Percentiles rank a stretch among this genome's conserved stretches.
phyloP scores from a whole-genome alignment of 2,113 vertebrate species.

The Eonycteris spelaea region DNA sequence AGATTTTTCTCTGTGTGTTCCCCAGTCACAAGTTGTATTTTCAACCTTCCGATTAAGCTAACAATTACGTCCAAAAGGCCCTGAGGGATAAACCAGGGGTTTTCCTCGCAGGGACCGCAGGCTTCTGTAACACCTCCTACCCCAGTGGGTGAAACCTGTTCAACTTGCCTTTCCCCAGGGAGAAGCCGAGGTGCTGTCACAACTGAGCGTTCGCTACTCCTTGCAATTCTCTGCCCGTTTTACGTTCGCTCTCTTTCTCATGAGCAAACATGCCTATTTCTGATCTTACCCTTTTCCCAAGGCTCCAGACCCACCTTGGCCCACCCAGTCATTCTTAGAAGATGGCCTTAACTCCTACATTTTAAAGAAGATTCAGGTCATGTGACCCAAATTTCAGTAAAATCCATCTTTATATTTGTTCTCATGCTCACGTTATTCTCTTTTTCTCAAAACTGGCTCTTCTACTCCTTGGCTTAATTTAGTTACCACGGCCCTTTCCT shows the following conservation, averaged over 20 bases:
- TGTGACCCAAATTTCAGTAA: background rate
- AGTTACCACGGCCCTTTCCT: accelerated
- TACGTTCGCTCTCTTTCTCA: background rate
- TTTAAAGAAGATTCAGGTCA: background rate
- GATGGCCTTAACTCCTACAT: background rate
- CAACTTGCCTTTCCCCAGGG: accelerated
- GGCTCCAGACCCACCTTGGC: background rate
- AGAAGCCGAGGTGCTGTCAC: too few relatives aligned
- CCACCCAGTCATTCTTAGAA: background rate
- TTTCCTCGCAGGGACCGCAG: background rate
- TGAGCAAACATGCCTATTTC: background rate
- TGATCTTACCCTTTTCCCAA: background rate
- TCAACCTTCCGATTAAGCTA: background rate
- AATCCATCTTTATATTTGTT: background rate
- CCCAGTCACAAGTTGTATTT: background rate
- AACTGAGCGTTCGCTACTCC: accelerated
- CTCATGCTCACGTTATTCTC: background rate
- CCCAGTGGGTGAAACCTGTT: accelerated
- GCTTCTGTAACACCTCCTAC: background rate
- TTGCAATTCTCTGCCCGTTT: accelerated
- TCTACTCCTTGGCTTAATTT: background rate
- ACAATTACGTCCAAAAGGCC: background rate
- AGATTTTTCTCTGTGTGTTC: background rate
- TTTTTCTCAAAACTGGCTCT: background rate
- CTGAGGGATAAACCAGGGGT: background rate